These are phyloP conservation scores for Nautilus pompilius DNA, from an alignment of 1,140 invertebrate genomes.

Conservation along the genomic window DNA sequence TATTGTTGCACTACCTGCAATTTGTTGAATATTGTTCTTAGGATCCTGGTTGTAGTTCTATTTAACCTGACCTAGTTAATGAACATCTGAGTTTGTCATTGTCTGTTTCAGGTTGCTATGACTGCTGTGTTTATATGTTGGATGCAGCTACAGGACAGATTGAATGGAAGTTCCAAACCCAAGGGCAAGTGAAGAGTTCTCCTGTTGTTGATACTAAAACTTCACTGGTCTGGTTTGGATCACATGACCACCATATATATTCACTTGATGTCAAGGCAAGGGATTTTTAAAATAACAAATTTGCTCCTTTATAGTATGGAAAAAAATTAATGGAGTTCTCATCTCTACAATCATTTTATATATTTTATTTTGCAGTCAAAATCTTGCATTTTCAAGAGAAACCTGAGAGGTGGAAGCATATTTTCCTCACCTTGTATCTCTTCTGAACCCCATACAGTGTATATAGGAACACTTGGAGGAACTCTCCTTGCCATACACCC, in stretches of 20 bases:
- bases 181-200: conserved; percentile 67
- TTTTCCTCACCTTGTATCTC: conserved; percentile 63
- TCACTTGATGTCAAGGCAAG: background rate
- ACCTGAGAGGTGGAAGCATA: conserved; percentile 59
- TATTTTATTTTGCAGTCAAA: conserved; percentile 48
- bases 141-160: conserved; percentile 59
- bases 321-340: too few species aligned
- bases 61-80: too few species aligned
- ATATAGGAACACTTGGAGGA: conserved; percentile 63
- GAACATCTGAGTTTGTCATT: too few species aligned
- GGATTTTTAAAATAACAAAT: too few species aligned
- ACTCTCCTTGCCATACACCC: conserved; percentile 53
- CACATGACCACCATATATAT: conserved; percentile 62
- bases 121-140: conserved; percentile 66
- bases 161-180: conserved; percentile 64
- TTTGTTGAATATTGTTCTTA: too few species aligned
- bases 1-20: too few species aligned
- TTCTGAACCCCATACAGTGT: conserved; percentile 50
- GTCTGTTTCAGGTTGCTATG: conserved; percentile 68
- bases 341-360: conserved; percentile 7
- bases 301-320: too few species aligned
- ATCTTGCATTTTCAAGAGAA: conserved; percentile 54
- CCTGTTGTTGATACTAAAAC: conserved; percentile 55
- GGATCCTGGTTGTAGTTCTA: too few species aligned
- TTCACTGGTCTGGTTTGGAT: conserved; percentile 62